Base-by-base conservation (phyloP, 2,113 vertebrate genomes). In the Oxyura jamaicensis region DNA sequence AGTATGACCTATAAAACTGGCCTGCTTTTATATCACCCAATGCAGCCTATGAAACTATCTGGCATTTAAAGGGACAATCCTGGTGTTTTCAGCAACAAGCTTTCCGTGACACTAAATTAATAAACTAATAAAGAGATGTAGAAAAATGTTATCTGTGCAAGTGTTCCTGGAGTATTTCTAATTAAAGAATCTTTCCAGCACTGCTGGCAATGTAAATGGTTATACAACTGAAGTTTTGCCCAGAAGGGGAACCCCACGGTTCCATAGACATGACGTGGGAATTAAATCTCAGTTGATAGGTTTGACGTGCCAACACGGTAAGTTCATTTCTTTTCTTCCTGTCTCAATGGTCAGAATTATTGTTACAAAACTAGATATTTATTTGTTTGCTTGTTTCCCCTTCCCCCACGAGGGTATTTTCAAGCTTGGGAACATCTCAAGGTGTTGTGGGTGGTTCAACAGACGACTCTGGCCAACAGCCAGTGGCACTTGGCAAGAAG, bases 1-100 rank as follows among this genome's bases (percentile, higher is more conserved):
- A 90, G 39, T 20, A 28, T 94, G 87, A 94, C 80, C 92, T 96
- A 90, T 90, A 96, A 95, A 95, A 53, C 39, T 77, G 80, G 41
- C 87, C 93, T 53, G 91, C 58, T 97, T 96, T 87, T 55, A 29
- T 63, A 44, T 76, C 73, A 56, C 73, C 82, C 82, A 77, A 8
- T 66, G 21, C 22, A 73, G 42, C 36, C 76, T 53, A 14, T 68
- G 74, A 92, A 89, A 50, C 35, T 52, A 39, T 8, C 23, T 31
- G 65, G 23, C 41, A 78, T 91, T 90, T 85, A 94, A 91, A 95
- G 76, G 31, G 58, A 79, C 21, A 36, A 46, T 81, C 33, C 5
- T 6, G 15, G 17, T 91, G 74, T 91, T 95, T 82, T 88, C 48
- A 59, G n/a, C 2, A 3, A 66, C 58, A 79, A 76, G 69, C 14